phyloP scores from a whole-genome alignment of 2,888 invertebrate genomes.

The Pristionchus exspectatus region DNA sequence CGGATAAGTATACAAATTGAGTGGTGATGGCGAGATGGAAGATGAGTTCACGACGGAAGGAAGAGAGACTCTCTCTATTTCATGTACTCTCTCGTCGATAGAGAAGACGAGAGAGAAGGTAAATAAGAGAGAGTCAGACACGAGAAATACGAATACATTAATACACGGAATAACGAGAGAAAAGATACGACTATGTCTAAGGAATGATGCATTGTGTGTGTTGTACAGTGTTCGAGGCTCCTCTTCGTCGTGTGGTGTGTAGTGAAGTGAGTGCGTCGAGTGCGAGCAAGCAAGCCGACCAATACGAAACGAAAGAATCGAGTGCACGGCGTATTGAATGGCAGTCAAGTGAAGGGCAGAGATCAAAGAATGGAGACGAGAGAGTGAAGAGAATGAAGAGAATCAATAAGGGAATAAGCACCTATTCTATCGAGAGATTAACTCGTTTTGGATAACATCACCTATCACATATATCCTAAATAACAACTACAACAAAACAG shows the following conservation, averaged over 20 bases:
- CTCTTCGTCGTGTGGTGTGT: conserved; percentile 45
- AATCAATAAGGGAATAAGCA: conserved; percentile 47
- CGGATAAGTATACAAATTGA: conserved; percentile 45
- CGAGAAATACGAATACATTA: conserved; percentile 46
- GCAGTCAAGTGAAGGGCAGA: conserved; percentile 48
- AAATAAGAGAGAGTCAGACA: not conserved
- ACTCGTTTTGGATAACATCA: conserved; percentile 37
- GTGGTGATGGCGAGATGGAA: conserved; percentile 40
- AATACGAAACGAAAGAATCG: conserved; percentile 47
- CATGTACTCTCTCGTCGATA: conserved; percentile 22
- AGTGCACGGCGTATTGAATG: conserved; percentile 40
- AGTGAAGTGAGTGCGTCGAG: conserved; percentile 45
- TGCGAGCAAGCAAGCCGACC: conserved; percentile 53
- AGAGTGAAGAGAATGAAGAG: conserved; percentile 52
- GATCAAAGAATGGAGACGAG: conserved; percentile 51
- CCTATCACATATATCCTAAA: conserved; percentile 54
- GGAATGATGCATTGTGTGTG: conserved; percentile 44
- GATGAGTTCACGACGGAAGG: conserved; percentile 35
- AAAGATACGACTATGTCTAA: conserved; percentile 12
- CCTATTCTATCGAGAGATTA: conserved; percentile 31
- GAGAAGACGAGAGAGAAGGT: conserved; percentile 27
- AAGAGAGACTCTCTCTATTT: conserved; percentile 34
- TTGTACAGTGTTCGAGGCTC: conserved; percentile 33
- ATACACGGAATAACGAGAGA: conserved; percentile 39
- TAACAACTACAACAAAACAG: conserved; percentile 31